These are phyloP conservation scores for Verasper variegatus DNA, from an alignment of 2,113 vertebrate genomes.

Conservation along the genomic window DNA sequence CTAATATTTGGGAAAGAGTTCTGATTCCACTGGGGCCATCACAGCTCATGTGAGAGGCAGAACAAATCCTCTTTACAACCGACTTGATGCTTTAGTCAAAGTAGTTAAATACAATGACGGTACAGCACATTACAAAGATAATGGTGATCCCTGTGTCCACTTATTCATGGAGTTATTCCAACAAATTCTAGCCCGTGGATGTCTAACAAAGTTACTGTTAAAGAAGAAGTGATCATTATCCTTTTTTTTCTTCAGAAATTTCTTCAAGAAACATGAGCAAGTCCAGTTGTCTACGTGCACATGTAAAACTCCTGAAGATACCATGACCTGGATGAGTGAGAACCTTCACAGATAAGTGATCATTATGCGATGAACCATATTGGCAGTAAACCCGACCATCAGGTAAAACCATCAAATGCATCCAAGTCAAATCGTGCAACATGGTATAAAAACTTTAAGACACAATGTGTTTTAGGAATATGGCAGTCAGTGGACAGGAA, in stretches of 20 bases:
- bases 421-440: not conserved
- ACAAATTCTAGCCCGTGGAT: not conserved
- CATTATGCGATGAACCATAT: constrained; percentile 24
- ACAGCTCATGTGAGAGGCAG: not conserved
- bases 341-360: not conserved
- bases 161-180: not conserved
- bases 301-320: not conserved
- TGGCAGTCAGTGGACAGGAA: not conserved
- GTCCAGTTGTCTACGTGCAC: too few relatives aligned
- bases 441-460: constrained; percentile 29
- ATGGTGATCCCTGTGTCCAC: too few relatives aligned
- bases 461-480: not conserved
- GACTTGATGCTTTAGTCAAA: constrained; percentile 7
- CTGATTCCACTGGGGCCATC: not conserved
- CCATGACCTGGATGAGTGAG: not conserved
- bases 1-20: not conserved
- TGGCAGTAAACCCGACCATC: constrained; percentile 44
- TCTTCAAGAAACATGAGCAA: too few relatives aligned
- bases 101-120: not conserved
- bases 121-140: too few relatives aligned
- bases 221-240: not conserved
- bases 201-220: not conserved
- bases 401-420: constrained; percentile 37
- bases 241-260: too few relatives aligned
- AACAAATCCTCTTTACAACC: not conserved